A percentile compares a stretch with the other conserved stretches of the same genome.
phyloP scores from a whole-genome alignment of 2,113 vertebrate species.

The Odobenus rosmarus region DNA sequence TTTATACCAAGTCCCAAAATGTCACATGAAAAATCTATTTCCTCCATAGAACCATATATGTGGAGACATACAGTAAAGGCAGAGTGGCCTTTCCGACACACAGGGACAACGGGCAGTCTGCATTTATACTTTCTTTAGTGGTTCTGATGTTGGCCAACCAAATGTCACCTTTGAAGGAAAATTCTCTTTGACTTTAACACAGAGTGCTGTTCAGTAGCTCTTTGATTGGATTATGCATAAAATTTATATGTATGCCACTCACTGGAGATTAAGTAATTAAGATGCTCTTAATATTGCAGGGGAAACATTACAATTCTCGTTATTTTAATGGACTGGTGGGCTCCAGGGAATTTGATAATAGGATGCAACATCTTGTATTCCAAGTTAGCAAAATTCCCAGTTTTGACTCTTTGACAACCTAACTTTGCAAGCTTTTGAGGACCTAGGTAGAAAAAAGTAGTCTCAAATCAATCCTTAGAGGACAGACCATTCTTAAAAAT shows the following conservation, averaged over 20 bases:
- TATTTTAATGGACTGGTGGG: constrained; percentile 56
- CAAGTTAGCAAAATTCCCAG: constrained; percentile 14
- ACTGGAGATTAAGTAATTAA: constrained; percentile 77
- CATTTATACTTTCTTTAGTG: background rate
- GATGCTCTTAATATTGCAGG: constrained; percentile 74
- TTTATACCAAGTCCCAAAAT: background rate
- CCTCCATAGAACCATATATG: background rate
- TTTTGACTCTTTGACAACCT: constrained; percentile 9
- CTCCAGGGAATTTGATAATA: constrained; percentile 55
- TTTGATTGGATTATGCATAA: constrained; percentile 50
- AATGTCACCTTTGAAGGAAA: background rate
- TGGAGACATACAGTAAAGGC: background rate
- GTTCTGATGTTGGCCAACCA: background rate
- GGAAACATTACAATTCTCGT: constrained; percentile 62
- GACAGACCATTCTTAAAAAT: constrained; percentile 6
- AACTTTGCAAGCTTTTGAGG: constrained; percentile 48
- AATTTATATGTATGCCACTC: constrained; percentile 44
- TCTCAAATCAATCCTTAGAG: constrained; percentile 25
- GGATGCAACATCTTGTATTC: constrained; percentile 40
- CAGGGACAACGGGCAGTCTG: background rate
- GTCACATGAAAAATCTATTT: background rate
- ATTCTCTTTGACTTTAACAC: constrained; percentile 39
- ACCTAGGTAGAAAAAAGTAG: background rate
- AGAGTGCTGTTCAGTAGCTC: background rate
- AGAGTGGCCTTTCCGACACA: background rate